Conservation (phyloP, 2,113 vertebrate genomes). For the Phalacrocorax brasilianus region DNA sequence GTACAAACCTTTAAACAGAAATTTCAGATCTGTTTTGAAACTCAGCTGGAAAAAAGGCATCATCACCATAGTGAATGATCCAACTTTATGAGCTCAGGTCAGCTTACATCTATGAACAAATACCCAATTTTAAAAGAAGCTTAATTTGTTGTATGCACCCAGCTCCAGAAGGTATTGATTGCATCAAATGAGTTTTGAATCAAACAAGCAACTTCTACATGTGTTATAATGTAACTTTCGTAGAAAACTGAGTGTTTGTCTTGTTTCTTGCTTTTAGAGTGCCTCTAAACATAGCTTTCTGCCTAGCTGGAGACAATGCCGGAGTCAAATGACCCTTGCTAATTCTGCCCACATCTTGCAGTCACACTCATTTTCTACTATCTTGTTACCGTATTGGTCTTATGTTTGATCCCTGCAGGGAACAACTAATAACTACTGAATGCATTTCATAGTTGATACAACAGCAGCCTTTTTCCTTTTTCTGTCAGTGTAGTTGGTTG, state of each 20-base stretch:
- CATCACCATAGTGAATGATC: conserved; percentile 21
- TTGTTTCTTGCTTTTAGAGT: neutral
- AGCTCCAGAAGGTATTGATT: neutral
- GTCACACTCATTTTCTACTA: conserved; percentile 23
- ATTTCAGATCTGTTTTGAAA: conserved; percentile 30
- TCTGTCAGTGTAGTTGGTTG: neutral
- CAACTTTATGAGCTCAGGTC: conserved; percentile 21
- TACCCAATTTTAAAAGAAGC: neutral
- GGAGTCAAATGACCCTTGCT: conserved; percentile 18
- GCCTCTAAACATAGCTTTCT: neutral
- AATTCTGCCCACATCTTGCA: conserved; percentile 16
- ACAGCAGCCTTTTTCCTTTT: conserved; percentile 12
- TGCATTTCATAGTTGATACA: neutral
- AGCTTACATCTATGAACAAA: conserved; percentile 15
- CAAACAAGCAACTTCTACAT: neutral
- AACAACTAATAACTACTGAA: conserved; percentile 27
- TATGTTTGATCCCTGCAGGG: conserved; percentile 42
- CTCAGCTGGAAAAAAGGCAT: conserved; percentile 19
- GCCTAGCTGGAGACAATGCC: neutral
- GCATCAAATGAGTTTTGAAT: neutral
- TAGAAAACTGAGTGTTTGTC: neutral
- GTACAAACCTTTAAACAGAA: neutral
- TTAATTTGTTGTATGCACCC: neutral
- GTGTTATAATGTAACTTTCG: neutral
- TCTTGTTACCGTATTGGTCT: conserved; percentile 36